Conservation (phyloP, 1,140 invertebrate genomes). For the Holcopasites calliopsidis region DNA sequence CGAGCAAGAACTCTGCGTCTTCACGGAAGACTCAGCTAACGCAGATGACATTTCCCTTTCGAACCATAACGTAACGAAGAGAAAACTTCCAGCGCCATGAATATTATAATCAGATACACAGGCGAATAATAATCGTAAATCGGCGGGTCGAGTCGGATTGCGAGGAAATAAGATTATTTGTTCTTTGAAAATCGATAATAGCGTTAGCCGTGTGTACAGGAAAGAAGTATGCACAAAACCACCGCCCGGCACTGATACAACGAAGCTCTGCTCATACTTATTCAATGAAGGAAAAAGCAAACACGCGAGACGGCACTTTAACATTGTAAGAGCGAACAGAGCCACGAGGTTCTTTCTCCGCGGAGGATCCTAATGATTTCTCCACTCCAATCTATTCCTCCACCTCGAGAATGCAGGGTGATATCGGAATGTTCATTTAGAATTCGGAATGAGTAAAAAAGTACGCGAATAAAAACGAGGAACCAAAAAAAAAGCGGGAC, state of each 20-base stretch:
- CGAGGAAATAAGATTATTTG: constrained; percentile 7
- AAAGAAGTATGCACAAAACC: too few species aligned
- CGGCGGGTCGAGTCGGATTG: neutral
- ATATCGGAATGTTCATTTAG: neutral
- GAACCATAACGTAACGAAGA: too few species aligned
- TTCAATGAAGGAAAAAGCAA: constrained; percentile 10
- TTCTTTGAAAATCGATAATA: constrained; percentile 1
- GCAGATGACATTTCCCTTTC: neutral
- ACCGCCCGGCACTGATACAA: neutral
- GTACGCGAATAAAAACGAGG: neutral
- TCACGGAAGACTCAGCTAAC: neutral
- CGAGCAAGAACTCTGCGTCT: too few species aligned
- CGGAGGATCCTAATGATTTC: neutral
- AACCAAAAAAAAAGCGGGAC: neutral
- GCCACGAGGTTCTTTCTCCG: neutral
- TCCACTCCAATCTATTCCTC: neutral
- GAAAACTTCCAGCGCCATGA: neutral
- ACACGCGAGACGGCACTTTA: neutral
- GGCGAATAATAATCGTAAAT: constrained; percentile 7
- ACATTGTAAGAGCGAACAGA: too few species aligned
- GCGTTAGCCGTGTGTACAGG: too few species aligned
- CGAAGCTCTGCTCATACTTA: neutral
- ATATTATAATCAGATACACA: constrained; percentile 22
- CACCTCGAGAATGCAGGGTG: neutral
- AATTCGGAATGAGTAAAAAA: constrained; percentile 18